Percentiles rank a stretch among this genome's conserved stretches.
Evolutionary conservation across 2,888 invertebrate species (phyloP).

Genomic region (Steinernema carpocapsae): DNA sequence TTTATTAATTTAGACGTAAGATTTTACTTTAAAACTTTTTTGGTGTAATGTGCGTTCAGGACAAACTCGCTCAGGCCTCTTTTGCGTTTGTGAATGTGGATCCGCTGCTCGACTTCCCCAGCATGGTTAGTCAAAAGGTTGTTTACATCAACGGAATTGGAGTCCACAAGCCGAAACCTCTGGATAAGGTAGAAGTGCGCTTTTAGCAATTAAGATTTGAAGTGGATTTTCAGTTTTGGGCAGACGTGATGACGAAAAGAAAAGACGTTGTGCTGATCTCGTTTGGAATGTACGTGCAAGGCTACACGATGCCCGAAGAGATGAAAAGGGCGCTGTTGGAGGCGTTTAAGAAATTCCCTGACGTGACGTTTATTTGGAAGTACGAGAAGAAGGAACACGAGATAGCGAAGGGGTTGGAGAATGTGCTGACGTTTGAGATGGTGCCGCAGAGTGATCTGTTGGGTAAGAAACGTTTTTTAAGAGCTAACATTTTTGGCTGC

Average conservation of each 20-base stretch:
- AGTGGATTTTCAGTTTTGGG: neutral
- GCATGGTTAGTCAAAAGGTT: neutral
- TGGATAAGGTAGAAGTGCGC: neutral
- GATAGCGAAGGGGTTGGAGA: constrained; percentile 1
- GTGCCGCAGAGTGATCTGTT: neutral
- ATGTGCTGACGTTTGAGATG: neutral
- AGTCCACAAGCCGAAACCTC: neutral
- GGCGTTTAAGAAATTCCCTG: neutral
- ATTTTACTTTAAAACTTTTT: neutral
- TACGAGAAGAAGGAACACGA: neutral
- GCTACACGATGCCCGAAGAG: neutral
- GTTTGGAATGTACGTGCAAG: constrained; percentile 10
- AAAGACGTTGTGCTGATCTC: neutral
- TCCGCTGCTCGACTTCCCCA: neutral
- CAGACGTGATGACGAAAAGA: neutral
- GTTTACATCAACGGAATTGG: neutral
- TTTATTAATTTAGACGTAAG: neutral
- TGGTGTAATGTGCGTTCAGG: neutral
- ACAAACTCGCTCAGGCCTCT: neutral
- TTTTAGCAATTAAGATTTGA: neutral
- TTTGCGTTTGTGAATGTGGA: neutral
- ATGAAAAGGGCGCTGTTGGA: neutral
- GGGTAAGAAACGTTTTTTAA: no score
- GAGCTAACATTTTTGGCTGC: no score
- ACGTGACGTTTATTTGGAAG: neutral